Evolutionary conservation across 2,888 invertebrate species (phyloP), one percentile per base, ranked within the genome.

Genomic region (Nysson spinosus): DNA sequence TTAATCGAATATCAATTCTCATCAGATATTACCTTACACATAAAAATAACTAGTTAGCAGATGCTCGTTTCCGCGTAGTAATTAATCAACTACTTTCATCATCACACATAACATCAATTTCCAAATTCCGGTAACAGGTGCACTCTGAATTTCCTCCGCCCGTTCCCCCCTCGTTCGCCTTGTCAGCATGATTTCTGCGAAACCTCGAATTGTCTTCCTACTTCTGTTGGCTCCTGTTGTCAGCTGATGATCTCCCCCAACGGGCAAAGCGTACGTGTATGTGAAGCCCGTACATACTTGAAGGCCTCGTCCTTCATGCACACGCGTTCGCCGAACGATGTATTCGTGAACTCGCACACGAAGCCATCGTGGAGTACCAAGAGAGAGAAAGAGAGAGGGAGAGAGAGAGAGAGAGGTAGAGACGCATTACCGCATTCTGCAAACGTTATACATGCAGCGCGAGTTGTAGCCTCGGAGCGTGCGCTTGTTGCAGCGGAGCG

Each of bases 261-360:
- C 57, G 17, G 47, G 46, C 52, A 46, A 43, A 26, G 7, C 35
- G 24, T 16, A 32, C 46, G 54, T 46, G 19, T 68, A 39, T 37
- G 47, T 58, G 47, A 49, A 37, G 52, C 58, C 44, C 39, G 50
- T 54, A 46, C 57, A 66, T 50, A 65, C 60, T 56, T 58, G 79
- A 80, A 78, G 81, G 79, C 75, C 78, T 67, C 73, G 81, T 76
- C 81, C 81, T 81, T 81, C 81, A 58, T 61, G 55, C 56, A 61
- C 19, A 50, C 49, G 39, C 35, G 28, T 4, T 5, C 26, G 5
- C 4, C 11, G 28, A 51, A 63, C 65, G 50, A 57, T 26, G n/a
- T n/a, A n/a, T n/a, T n/a, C 24, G 24, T 24, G 24, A 9, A 24
- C 28, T n/a, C 19, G 20, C 19, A 22, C 12, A 9, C 22, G 30